Evolutionary conservation across 2,888 invertebrate genomes (phyloP).

Genomic region (Volucella zonaria): DNA sequence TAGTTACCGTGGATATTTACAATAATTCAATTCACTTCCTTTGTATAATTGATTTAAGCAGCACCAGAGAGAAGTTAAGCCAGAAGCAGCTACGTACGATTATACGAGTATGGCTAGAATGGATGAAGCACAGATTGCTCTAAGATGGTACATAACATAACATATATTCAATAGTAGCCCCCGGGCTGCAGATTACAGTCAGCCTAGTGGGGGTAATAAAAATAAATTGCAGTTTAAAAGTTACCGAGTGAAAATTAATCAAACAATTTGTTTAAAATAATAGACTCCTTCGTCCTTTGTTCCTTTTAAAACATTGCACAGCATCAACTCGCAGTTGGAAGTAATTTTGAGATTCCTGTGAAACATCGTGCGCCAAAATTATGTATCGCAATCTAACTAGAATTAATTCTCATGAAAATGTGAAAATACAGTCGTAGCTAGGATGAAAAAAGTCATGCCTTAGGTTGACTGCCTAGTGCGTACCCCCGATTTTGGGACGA

Average conservation of each 20-base stretch:
- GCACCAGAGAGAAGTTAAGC: not conserved
- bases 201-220: slow-evolving; percentile 18
- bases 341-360: not conserved
- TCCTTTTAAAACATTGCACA: not conserved
- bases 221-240: slow-evolving; percentile 49
- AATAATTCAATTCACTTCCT: slow-evolving; percentile 23
- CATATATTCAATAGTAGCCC: not conserved
- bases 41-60: slow-evolving; percentile 25
- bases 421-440: slow-evolving; percentile 7
- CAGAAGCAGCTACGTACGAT: not conserved
- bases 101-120: not conserved
- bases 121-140: slow-evolving; percentile 12
- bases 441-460: not conserved
- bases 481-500: not conserved
- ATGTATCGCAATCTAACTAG: not conserved
- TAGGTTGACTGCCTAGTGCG: slow-evolving; percentile 5
- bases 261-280: slow-evolving; percentile 35
- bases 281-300: not conserved
- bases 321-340: not conserved
- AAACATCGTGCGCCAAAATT: not conserved
- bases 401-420: slow-evolving; percentile 23
- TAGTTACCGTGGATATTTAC: not conserved
- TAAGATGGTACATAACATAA: not conserved
- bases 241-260: slow-evolving; percentile 47
- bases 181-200: slow-evolving; percentile 16